Evolutionary conservation across 2,797 vertebrate species (phyloP).

Genomic region (Manis javanica): DNA sequence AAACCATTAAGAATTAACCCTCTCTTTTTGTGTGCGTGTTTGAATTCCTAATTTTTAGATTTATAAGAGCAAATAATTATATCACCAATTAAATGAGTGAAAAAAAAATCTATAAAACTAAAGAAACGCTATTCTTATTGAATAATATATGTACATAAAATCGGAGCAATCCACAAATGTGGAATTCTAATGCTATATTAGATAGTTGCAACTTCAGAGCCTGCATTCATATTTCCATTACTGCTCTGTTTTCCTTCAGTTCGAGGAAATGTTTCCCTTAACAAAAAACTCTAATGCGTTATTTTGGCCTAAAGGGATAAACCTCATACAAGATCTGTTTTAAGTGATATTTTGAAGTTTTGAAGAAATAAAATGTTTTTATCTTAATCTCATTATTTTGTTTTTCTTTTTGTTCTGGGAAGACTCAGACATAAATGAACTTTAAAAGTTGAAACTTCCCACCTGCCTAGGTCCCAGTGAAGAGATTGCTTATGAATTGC

Average conservation of each 20-base stretch:
- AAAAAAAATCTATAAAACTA: constrained; percentile 67
- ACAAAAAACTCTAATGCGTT: constrained; percentile 69
- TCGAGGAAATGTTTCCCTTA: constrained; percentile 74
- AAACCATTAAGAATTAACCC: constrained; percentile 46
- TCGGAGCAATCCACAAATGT: constrained; percentile 64
- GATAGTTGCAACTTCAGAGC: constrained; percentile 7
- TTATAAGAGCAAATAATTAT: constrained; percentile 72
- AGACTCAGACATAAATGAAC: constrained; percentile 65
- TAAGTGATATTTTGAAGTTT: constrained; percentile 73
- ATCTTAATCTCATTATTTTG: constrained; percentile 72
- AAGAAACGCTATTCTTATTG: constrained; percentile 69
- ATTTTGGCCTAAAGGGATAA: constrained; percentile 75
- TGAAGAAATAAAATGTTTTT: constrained; percentile 73
- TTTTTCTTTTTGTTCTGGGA: constrained; percentile 9
- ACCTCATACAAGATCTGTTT: constrained; percentile 73
- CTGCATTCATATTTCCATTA: constrained; percentile 60
- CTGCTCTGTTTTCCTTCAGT: constrained; percentile 76
- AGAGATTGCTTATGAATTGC: not conserved
- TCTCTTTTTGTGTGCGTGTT: constrained; percentile 35
- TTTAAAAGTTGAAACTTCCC: constrained; percentile 70
- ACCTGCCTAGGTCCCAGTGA: constrained; percentile 45
- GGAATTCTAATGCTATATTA: constrained; percentile 70
- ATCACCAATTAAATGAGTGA: constrained; percentile 72
- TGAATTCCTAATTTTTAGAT: constrained; percentile 72
- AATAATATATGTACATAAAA: constrained; percentile 76